Evolutionary conservation across 2,797 vertebrate species (phyloP), one percentile per base, ranked within the genome.

Genomic region (Diplodus puntazzo): DNA sequence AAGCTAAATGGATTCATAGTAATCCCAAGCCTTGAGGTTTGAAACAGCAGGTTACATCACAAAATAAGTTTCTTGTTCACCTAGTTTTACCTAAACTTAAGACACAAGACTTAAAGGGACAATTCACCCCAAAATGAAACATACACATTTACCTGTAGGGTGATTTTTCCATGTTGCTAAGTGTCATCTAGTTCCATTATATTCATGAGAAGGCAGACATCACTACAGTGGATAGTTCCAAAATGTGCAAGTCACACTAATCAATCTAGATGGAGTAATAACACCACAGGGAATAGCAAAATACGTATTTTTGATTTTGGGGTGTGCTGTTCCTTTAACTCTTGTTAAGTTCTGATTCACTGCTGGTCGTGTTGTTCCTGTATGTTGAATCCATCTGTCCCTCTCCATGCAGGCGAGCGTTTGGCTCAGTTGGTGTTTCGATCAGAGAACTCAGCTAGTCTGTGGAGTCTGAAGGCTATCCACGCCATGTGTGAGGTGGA

Each of bases 401-500:
- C 66, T 71, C 49, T 78, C 42, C 60, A 54, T 43, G 76, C 91
- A 96, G 95, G 91, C 75, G 91, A 95, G 54, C 92, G 6, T 95
- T 97, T 97, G 80, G 97, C 97, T 78, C 97, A 98, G 93, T 94
- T 99, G 94, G 98, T 99, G 84, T 99, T 98, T 93, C 97, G 98
- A 94, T 99, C 98, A 68, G 98, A 97, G 91, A 98, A 97, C 79
- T 97, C 97, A 6, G 98, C 97, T 87, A 99, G 98, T 91, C 96
- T 99, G 82, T 99, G 98, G 98, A 99, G 98, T 88, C 94, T 98
- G 83, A 97, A 97, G 74, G 96, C 97, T 72, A 98, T 99, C 93
- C 96, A 97, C 67, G 96, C 97, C 90, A 99, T 99, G 97, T 99
- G 98, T 88, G 97, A 97, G 91, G 97, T 98, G 89, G 98, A 99